These are phyloP conservation scores for Apamea crenata DNA, from an alignment of 2,888 invertebrate species.

Conservation along the genomic window DNA sequence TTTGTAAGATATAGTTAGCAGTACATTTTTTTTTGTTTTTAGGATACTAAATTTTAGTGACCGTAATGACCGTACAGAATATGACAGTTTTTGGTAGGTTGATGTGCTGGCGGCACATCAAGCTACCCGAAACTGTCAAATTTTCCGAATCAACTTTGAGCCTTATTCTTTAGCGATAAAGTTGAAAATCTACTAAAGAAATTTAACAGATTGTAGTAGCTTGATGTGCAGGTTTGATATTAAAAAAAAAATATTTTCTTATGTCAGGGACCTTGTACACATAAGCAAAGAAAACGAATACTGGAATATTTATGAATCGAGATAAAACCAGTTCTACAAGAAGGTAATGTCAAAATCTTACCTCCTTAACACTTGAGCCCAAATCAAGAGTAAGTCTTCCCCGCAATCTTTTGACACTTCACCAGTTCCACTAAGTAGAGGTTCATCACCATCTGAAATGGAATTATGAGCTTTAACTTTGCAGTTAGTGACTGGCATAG, in stretches of 20 bases:
- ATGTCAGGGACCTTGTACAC: no score
- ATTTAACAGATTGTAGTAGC: no score
- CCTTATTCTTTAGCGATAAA: no score
- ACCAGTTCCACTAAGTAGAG: slow-evolving; percentile 99
- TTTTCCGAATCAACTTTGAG: no score
- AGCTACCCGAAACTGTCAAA: no score
- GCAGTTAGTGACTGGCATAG: background rate
- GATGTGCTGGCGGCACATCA: no score
- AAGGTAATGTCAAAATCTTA: background rate
- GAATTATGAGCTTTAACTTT: background rate
- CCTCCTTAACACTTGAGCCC: slow-evolving; percentile 96
- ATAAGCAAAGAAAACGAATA: background rate
- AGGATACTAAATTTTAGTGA: background rate
- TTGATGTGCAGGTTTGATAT: no score
- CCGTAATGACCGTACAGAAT: no score
- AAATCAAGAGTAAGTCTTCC: slow-evolving; percentile 97
- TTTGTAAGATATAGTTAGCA: background rate
- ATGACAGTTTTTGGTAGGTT: no score
- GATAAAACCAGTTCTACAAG: background rate
- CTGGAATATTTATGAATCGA: background rate
- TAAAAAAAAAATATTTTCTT: no score
- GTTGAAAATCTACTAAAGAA: no score
- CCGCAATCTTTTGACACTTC: slow-evolving; percentile 99
- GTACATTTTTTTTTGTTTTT: background rate
- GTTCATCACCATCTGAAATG: slow-evolving; percentile 95